Evolutionary conservation across 1,140 invertebrate species (phyloP).

Genomic region (Camponotus vicinus): DNA sequence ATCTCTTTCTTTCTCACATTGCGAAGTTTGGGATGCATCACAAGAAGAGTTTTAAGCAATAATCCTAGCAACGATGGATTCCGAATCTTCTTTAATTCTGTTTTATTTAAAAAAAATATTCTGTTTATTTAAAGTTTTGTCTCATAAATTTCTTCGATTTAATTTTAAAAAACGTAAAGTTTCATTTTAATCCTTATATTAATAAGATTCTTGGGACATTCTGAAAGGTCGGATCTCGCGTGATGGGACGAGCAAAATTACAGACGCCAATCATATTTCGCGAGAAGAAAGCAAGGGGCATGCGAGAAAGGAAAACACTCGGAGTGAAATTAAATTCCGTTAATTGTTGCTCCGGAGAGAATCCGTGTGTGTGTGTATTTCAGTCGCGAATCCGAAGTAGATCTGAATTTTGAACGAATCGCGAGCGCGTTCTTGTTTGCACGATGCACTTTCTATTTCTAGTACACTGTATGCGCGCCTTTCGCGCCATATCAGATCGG

Average conservation of each 20-base stretch:
- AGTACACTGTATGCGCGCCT: conserved; percentile 6
- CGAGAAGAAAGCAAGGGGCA: neutral
- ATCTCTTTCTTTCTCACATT: neutral
- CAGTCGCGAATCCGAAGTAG: neutral
- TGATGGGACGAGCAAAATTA: neutral
- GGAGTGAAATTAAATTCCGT: neutral
- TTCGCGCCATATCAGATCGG: conserved; percentile 44
- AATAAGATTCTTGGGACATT: neutral
- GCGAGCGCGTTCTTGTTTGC: neutral
- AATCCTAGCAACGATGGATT: neutral
- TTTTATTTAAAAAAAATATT: neutral
- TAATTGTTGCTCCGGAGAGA: neutral
- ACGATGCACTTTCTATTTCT: conserved; percentile 60
- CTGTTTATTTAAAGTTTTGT: too few relatives aligned
- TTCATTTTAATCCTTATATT: neutral
- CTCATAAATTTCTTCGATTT: neutral
- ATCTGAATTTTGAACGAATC: conserved; percentile 30
- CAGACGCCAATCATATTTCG: neutral
- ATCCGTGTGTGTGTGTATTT: neutral
- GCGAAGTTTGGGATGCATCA: neutral
- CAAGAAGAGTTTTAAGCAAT: neutral
- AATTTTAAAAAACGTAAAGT: neutral
- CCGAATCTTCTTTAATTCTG: neutral
- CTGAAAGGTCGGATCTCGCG: neutral
- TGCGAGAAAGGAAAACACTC: neutral